Base-by-base conservation (phyloP, 2,888 invertebrate species). In the Podabrus alpinus region DNA sequence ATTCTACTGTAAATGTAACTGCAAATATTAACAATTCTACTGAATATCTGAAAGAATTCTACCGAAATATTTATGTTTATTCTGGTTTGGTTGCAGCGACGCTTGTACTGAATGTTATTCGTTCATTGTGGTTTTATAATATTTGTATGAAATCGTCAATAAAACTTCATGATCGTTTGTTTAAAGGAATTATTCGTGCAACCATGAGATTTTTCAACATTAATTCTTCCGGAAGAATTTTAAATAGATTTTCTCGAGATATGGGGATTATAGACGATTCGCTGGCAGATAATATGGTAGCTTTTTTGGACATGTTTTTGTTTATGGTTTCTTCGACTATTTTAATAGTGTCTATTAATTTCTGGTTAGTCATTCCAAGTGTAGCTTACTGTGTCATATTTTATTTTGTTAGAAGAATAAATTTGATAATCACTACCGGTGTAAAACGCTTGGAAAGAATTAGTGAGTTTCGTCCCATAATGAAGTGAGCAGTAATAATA, bases 231-330 rank as follows among this genome's bases (percentile, higher is more conserved):
- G 94, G 94, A 0, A 88, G 94, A 62, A 94, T 97, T 81, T 88
- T 97, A 64, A 97, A 97, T 88, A 89, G 97, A 21, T 97, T 97
- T 87, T 94, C 96, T 0, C 97, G 97, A 86, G 97, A 97, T 82
- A 93, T 96, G 90, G 96, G 92, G 0, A 90, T 92, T 0, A 90
- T 92, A 0, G 92, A 92, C 80, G 92, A 92, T 81, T 86, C 92
- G 10, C 80, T 92, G 74, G 92, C 92, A 0, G 87, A 88, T 3
- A 91, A 91, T 0, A 81, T 92, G 69, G 90, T 93, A 64, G 92
- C 92, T 85, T 90, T 90, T 0, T 81, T 90, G 66, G 90, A 90
- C 89, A 94, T 97, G 76, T 94, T 94, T 15, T 89, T 96, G 0
- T 90, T 94, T 0, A 89, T 97, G 17, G 88, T 93, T 80, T 97